Evolutionary conservation across 2,888 invertebrate genomes (phyloP).

Genomic region (Acrobasis suavella): DNA sequence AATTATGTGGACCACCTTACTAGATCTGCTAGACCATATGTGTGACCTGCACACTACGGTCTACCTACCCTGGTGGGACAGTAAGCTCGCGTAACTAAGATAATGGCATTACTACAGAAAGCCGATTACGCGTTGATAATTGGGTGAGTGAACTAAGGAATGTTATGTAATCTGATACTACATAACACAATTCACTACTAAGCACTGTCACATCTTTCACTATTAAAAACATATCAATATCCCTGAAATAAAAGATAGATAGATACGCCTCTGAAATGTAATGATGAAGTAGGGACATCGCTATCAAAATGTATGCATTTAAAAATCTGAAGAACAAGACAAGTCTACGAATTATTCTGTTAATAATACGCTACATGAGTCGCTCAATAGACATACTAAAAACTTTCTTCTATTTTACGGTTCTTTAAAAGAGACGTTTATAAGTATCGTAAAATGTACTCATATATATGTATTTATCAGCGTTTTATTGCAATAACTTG

Average conservation of each 20-base stretch:
- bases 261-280: no score
- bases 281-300: no score
- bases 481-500: not conserved
- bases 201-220: no score
- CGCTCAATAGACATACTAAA: no score
- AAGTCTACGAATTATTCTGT: no score
- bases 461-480: not conserved
- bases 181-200: conserved; percentile 25
- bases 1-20: conserved; percentile 13
- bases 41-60: not conserved
- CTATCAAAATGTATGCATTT: no score
- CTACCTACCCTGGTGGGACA: conserved; percentile 20
- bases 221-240: not conserved
- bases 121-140: conserved; percentile 54
- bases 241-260: not conserved
- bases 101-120: conserved; percentile 57
- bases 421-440: no score
- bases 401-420: no score
- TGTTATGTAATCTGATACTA: conserved; percentile 36
- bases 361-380: no score
- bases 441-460: no score
- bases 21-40: conserved; percentile 14
- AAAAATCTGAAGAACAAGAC: no score
- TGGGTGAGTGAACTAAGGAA: conserved; percentile 41
- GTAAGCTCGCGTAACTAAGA: conserved; percentile 35